Conservation (phyloP, 2,888 invertebrate species). For the Diaprepes abbreviatus region DNA sequence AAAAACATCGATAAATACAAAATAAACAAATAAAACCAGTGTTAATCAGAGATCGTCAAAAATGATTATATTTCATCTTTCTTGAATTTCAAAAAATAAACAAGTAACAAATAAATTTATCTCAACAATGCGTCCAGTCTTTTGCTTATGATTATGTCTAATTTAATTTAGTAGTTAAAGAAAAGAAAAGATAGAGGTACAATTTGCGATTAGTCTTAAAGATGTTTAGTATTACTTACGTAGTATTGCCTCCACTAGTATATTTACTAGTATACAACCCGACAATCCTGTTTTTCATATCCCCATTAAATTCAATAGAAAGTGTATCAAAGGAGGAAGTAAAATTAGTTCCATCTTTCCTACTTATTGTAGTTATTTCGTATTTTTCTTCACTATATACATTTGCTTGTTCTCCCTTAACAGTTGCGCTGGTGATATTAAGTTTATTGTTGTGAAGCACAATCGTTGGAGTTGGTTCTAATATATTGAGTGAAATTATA, state of each 20-base stretch:
- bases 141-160: no score
- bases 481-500: slow-evolving; percentile 68
- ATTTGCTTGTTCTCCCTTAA: slow-evolving; percentile 55
- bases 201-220: no score
- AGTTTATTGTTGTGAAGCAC: slow-evolving; percentile 76
- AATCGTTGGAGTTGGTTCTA: slow-evolving; percentile 68
- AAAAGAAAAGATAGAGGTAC: no score
- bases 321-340: slow-evolving; percentile 68
- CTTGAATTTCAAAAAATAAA: no score
- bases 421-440: slow-evolving; percentile 67
- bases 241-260: slow-evolving; percentile 64
- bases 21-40: no score
- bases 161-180: no score
- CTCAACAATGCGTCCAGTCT: no score
- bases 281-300: slow-evolving; percentile 76
- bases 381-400: slow-evolving; percentile 54
- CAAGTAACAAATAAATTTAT: no score
- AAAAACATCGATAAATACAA: no score
- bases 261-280: slow-evolving; percentile 82
- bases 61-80: no score
- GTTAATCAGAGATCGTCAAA: no score
- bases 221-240: slow-evolving; percentile 63
- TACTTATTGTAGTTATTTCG: slow-evolving; percentile 59
- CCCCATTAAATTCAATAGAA: slow-evolving; percentile 75
- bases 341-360: slow-evolving; percentile 51